Conservation (phyloP, 2,113 vertebrate species). For the Lamprologus lemairii region DNA sequence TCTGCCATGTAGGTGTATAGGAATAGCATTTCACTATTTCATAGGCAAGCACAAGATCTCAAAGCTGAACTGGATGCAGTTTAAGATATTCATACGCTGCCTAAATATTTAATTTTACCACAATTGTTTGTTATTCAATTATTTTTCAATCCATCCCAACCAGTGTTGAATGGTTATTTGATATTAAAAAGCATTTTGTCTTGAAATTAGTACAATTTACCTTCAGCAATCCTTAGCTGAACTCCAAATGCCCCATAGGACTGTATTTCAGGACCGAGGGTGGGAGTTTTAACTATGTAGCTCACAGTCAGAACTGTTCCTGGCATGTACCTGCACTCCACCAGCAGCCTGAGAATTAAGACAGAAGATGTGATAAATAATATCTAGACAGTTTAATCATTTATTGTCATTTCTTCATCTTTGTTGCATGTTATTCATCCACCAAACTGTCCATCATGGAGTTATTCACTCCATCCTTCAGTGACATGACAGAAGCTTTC, state of each 20-base stretch:
- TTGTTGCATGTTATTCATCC: background rate
- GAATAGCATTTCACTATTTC: background rate
- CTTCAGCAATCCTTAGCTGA: slow-evolving; percentile 73
- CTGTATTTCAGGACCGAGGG: slow-evolving; percentile 54
- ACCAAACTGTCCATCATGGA: background rate
- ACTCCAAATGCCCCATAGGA: slow-evolving; percentile 68
- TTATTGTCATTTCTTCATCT: background rate
- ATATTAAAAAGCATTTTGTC: background rate
- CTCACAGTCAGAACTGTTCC: slow-evolving; percentile 50
- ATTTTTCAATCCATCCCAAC: background rate
- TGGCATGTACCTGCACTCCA: slow-evolving; percentile 68
- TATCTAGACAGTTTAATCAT: background rate
- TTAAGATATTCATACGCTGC: background rate
- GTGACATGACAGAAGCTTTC: background rate
- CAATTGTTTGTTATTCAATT: background rate
- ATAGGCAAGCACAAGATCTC: background rate
- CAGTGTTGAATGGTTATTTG: background rate
- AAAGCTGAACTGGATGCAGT: background rate
- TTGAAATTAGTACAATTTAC: background rate
- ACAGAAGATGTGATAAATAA: background rate
- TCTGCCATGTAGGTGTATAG: slow-evolving; percentile 31
- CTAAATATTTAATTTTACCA: background rate
- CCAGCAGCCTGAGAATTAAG: slow-evolving; percentile 55
- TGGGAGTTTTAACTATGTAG: slow-evolving; percentile 70
- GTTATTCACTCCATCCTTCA: background rate